Conservation (phyloP, 2,113 vertebrate genomes). For the Thunnus thynnus region DNA sequence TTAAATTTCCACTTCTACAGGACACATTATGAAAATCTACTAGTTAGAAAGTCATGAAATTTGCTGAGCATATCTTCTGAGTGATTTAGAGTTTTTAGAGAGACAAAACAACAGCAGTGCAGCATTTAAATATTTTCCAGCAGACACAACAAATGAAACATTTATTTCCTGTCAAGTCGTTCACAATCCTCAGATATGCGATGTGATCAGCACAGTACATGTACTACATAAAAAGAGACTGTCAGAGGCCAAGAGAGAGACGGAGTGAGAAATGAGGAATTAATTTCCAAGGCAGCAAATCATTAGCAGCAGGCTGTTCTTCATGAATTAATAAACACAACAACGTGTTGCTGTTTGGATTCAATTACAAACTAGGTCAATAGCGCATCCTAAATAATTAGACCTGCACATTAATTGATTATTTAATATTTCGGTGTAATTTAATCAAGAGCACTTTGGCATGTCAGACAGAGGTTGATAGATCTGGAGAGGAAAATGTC, state of each 20-base stretch:
- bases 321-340: constrained; percentile 70
- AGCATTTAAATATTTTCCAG: too few relatives aligned
- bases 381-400: constrained; percentile 66
- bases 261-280: constrained; percentile 37
- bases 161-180: constrained; percentile 12
- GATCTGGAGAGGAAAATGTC: constrained; percentile 26
- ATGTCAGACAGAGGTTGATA: constrained; percentile 22
- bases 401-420: constrained; percentile 44
- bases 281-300: constrained; percentile 49
- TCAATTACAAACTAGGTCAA: constrained; percentile 68
- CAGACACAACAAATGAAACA: not conserved
- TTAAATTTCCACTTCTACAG: too few relatives aligned
- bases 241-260: constrained; percentile 44
- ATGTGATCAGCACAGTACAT: not conserved
- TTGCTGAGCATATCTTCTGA: too few relatives aligned
- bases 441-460: constrained; percentile 49
- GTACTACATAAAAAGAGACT: constrained; percentile 22
- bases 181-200: not conserved
- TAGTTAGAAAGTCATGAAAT: too few relatives aligned
- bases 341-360: constrained; percentile 56
- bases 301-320: constrained; percentile 66
- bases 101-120: too few relatives aligned
- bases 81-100: too few relatives aligned
- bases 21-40: too few relatives aligned
- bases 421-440: constrained; percentile 47